Percentiles rank a stretch among this genome's conserved stretches.
Evolutionary conservation across 2,113 vertebrate genomes (phyloP).

Genomic region (Muntiacus reevesi): DNA sequence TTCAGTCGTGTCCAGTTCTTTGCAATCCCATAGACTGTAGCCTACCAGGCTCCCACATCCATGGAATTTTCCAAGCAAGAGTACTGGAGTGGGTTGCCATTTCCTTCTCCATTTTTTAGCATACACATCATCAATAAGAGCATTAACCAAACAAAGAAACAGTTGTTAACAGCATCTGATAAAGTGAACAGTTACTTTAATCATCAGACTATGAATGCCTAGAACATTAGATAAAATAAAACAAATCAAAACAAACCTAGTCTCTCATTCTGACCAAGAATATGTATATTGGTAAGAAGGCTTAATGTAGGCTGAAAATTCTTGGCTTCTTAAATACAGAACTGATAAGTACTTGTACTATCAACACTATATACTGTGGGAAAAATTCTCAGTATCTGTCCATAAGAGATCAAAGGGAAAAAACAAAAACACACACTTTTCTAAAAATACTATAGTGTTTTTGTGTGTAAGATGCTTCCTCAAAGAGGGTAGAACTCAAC

Average conservation of each 20-base stretch:
- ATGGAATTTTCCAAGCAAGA: not conserved
- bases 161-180: not conserved
- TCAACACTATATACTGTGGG: not conserved
- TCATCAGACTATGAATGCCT: not conserved
- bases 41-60: not conserved
- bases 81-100: not conserved
- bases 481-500: not conserved
- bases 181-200: not conserved
- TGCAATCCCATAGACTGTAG: not conserved
- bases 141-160: not conserved
- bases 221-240: not conserved
- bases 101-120: not conserved
- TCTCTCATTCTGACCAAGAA: not conserved
- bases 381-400: not conserved
- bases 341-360: not conserved
- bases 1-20: not conserved
- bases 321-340: not conserved
- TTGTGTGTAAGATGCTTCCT: not conserved
- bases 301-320: not conserved
- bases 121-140: not conserved
- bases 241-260: not conserved
- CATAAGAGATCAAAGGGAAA: not conserved
- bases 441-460: not conserved
- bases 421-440: not conserved
- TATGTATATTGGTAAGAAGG: not conserved